Evolutionary conservation across 2,797 vertebrate species (phyloP).

Genomic region (Arrhamphus sclerolepis): DNA sequence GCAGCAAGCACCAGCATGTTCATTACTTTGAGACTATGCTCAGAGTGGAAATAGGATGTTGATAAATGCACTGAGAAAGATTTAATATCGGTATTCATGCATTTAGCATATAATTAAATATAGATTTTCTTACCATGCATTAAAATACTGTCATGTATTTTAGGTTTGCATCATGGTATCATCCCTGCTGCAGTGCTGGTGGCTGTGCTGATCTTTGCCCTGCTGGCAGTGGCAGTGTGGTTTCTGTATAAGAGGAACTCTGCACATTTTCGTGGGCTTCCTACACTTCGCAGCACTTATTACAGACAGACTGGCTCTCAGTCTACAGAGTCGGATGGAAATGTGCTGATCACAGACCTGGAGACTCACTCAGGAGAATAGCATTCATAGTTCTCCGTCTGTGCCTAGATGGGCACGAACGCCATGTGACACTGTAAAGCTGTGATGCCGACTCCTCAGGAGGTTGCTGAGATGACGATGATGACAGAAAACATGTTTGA

Average conservation of each 20-base stretch:
- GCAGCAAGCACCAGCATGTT: not conserved
- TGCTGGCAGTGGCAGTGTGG: constrained; percentile 78
- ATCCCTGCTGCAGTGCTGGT: constrained; percentile 78
- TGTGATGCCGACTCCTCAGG: constrained; percentile 59
- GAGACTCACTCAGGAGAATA: constrained; percentile 82
- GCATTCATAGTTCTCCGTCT: constrained; percentile 1
- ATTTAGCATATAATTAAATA: not conserved
- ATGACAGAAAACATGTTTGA: constrained; percentile 19
- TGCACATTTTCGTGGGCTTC: constrained; percentile 72
- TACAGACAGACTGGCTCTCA: constrained; percentile 83
- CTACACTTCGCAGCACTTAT: constrained; percentile 77
- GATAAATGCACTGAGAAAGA: not conserved
- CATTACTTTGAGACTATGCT: not conserved
- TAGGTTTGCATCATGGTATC: constrained; percentile 81
- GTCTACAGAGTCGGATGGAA: constrained; percentile 83
- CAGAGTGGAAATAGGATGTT: not conserved
- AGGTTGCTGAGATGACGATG: constrained; percentile 35
- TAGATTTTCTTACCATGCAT: not conserved
- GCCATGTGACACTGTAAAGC: constrained; percentile 54
- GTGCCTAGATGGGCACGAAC: constrained; percentile 24
- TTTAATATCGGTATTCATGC: not conserved
- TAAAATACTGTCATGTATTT: constrained; percentile 40
- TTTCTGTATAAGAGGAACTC: constrained; percentile 82
- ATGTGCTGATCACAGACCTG: constrained; percentile 88
- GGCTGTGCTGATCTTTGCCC: constrained; percentile 78